phyloP scores from a whole-genome alignment of 2,113 vertebrate genomes.

The Suricata suricatta region DNA sequence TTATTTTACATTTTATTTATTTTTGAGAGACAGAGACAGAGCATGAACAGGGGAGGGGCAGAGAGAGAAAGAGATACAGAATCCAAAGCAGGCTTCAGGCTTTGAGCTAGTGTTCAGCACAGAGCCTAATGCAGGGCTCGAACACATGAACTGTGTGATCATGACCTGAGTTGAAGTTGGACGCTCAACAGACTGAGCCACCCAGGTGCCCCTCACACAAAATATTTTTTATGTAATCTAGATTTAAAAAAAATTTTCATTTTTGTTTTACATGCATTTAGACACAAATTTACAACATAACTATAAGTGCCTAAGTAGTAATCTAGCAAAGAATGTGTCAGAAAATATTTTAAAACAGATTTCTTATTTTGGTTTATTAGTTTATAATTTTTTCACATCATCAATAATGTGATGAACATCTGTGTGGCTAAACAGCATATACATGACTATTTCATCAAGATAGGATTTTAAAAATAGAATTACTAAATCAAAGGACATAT shows the following conservation, averaged over 20 bases:
- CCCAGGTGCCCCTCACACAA: neutral
- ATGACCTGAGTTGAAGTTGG: no score
- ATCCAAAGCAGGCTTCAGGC: no score
- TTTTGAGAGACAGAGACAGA: no score
- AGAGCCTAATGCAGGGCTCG: no score
- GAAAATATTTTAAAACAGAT: neutral
- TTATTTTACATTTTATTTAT: no score
- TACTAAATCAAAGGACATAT: neutral
- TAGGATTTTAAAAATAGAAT: neutral
- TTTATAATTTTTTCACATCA: neutral
- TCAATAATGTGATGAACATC: neutral
- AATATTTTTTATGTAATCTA: neutral
- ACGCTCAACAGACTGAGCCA: no score
- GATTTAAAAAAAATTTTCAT: neutral
- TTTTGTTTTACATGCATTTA: neutral
- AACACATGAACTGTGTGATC: no score
- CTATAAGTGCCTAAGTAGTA: neutral
- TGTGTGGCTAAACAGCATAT: neutral
- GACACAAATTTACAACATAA: constrained; percentile 1
- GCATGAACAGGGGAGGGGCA: no score
- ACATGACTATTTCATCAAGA: neutral
- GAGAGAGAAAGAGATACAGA: no score
- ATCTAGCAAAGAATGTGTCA: neutral
- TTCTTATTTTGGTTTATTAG: neutral
- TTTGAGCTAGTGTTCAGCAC: no score